phyloP scores from a whole-genome alignment of 2,888 invertebrate genomes.

The Lomographa bimaculata region DNA sequence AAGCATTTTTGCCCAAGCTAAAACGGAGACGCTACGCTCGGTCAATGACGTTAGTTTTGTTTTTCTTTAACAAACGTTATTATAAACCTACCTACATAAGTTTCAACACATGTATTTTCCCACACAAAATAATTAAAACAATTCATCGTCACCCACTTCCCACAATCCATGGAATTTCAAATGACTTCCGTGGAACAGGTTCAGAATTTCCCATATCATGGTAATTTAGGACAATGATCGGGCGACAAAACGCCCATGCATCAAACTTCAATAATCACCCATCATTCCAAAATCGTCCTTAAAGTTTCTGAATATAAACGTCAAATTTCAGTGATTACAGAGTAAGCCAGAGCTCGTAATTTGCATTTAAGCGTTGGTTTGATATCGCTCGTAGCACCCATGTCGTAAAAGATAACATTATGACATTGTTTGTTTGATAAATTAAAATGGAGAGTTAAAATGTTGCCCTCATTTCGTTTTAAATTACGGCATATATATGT shows the following conservation, averaged over 20 bases:
- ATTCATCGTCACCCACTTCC: constrained; percentile 12
- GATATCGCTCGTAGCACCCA: constrained; percentile 31
- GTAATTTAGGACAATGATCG: constrained; percentile 32
- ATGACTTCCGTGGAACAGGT: constrained; percentile 25
- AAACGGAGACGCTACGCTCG: too few relatives aligned
- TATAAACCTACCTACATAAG: too few relatives aligned
- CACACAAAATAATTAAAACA: constrained; percentile 4
- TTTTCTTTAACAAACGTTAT: too few relatives aligned
- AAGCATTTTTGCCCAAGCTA: too few relatives aligned
- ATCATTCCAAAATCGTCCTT: constrained; percentile 2
- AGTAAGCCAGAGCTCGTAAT: constrained; percentile 22
- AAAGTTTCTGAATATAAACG: neutral
- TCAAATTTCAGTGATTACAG: constrained; percentile 6
- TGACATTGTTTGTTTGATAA: constrained; percentile 34
- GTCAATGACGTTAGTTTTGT: too few relatives aligned
- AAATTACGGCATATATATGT: too few relatives aligned
- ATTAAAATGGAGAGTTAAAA: constrained; percentile 26
- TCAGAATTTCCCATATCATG: constrained; percentile 26
- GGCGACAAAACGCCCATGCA: constrained; percentile 24
- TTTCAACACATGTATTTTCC: constrained; percentile 5
- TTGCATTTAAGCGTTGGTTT: constrained; percentile 27
- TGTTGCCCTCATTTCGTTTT: constrained; percentile 24
- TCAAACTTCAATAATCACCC: constrained; percentile 4
- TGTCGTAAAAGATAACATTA: constrained; percentile 33
- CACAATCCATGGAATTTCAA: constrained; percentile 25